Evolutionary conservation across 2,888 invertebrate genomes (phyloP).

Genomic region (Macaria notata): DNA sequence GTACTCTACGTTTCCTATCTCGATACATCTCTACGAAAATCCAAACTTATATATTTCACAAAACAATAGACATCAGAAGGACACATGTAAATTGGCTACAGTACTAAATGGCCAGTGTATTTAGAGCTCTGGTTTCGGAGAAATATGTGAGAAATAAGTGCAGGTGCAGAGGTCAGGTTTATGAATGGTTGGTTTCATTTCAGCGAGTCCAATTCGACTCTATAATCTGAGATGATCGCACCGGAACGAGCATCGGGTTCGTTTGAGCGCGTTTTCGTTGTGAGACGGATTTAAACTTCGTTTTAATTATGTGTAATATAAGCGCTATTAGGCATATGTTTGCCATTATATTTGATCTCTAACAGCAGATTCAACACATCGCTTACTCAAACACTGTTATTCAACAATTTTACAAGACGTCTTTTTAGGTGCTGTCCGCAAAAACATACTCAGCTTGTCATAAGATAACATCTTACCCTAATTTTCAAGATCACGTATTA

Average conservation of each 20-base stretch:
- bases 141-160: slow-evolving; percentile 20
- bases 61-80: slow-evolving; percentile 68
- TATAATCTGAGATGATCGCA: slow-evolving; percentile 67
- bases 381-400: too few species aligned
- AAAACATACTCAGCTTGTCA: too few species aligned
- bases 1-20: slow-evolving; percentile 43
- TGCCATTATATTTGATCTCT: too few species aligned
- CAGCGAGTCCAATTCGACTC: slow-evolving; percentile 68
- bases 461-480: too few species aligned
- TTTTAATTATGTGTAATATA: too few species aligned
- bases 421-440: too few species aligned
- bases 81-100: slow-evolving; percentile 52
- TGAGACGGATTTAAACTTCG: background rate
- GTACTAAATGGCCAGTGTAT: slow-evolving; percentile 40
- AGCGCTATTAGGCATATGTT: too few species aligned
- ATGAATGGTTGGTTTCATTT: slow-evolving; percentile 49
- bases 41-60: slow-evolving; percentile 56
- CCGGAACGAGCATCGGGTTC: slow-evolving; percentile 63
- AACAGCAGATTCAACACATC: too few species aligned
- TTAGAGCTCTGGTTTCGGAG: slow-evolving; percentile 38
- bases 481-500: too few species aligned
- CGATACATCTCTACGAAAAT: slow-evolving; percentile 45
- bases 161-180: slow-evolving; percentile 37
- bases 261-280: slow-evolving; percentile 50
- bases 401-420: too few species aligned